Conservation (phyloP, 2,797 vertebrate species). For the Mus spretus region DNA sequence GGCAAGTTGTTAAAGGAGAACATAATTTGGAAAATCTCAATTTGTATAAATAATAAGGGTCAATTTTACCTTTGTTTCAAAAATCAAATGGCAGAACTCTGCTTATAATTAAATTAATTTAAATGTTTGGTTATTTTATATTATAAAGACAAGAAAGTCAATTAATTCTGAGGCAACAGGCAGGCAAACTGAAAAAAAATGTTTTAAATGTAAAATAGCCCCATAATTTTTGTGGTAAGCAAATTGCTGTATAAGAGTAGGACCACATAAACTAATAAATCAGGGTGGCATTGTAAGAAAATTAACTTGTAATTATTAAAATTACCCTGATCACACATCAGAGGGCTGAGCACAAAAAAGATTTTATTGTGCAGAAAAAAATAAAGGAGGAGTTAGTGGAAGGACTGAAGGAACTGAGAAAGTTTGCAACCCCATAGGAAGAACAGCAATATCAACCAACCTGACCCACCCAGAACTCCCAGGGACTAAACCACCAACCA, state of each 20-base stretch:
- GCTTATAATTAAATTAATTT: not conserved
- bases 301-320: not conserved
- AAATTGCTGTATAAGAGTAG: not conserved
- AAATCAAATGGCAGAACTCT: not conserved
- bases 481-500: too few species aligned
- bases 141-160: not conserved
- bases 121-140: not conserved
- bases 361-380: not conserved
- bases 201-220: not conserved
- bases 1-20: not conserved
- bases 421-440: too few species aligned
- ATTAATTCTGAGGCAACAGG: not conserved
- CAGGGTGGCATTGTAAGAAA: not conserved
- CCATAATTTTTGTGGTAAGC: not conserved
- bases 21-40: not conserved
- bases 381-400: too few species aligned
- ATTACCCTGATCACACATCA: not conserved
- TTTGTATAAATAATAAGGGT: not conserved
- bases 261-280: not conserved
- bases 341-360: not conserved
- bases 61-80: not conserved
- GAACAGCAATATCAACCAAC: too few species aligned
- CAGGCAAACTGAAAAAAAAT: not conserved
- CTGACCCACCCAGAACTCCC: too few species aligned
- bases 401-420: too few species aligned